phyloP scores from a whole-genome alignment of 1,140 invertebrate species.

The Streblospio benedicti region DNA sequence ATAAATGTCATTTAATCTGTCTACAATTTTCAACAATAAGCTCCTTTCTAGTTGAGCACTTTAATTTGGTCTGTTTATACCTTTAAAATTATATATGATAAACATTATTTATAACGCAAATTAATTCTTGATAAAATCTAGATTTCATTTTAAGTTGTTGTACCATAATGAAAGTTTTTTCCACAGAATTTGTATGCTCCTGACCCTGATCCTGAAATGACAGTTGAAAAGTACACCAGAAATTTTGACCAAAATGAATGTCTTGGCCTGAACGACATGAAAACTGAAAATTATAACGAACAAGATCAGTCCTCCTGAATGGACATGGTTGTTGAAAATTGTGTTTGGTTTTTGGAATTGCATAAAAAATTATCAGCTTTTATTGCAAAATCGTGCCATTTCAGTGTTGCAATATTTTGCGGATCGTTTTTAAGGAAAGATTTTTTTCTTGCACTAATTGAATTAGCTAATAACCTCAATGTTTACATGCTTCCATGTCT shows the following conservation, averaged over 20 bases:
- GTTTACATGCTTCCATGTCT: too few species aligned
- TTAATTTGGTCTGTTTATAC: neutral
- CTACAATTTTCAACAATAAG: neutral
- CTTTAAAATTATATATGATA: neutral
- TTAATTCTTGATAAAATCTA: neutral
- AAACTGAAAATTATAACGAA: constrained; percentile 76
- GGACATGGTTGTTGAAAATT: too few species aligned
- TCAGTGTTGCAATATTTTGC: too few species aligned
- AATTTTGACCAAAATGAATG: constrained; percentile 88
- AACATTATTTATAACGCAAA: neutral
- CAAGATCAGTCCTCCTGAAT: too few species aligned
- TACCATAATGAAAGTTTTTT: constrained; percentile 16
- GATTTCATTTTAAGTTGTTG: neutral
- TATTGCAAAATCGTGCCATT: too few species aligned
- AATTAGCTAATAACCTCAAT: too few species aligned
- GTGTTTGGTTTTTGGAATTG: too few species aligned
- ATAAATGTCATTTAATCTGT: neutral
- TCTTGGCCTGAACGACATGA: constrained; percentile 93
- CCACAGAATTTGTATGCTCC: constrained; percentile 65
- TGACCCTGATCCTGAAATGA: constrained; percentile 63
- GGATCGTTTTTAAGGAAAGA: too few species aligned
- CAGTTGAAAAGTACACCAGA: constrained; percentile 72
- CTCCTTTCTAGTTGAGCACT: neutral
- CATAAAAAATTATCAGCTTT: too few species aligned
- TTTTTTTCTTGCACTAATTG: too few species aligned